Percentiles rank a stretch among this genome's conserved stretches.
phyloP scores from a whole-genome alignment of 2,888 invertebrate genomes.

The Cerceris rybyensis region DNA sequence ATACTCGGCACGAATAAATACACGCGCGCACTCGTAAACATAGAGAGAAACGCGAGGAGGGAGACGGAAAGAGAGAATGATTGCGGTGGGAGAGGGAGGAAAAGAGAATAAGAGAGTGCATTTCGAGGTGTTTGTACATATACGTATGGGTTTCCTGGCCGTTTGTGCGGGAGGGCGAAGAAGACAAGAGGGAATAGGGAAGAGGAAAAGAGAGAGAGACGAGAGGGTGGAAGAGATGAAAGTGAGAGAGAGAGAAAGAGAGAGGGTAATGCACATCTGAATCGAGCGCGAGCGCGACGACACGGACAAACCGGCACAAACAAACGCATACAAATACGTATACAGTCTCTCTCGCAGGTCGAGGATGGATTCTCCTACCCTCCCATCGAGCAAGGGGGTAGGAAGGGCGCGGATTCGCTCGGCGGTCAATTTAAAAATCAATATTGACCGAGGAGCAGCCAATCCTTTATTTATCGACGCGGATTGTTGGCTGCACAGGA shows the following conservation, averaged over 20 bases:
- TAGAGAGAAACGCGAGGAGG: slow-evolving; percentile 6
- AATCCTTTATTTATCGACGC: slow-evolving; percentile 80
- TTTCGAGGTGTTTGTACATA: neutral
- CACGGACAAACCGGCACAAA: slow-evolving; percentile 33
- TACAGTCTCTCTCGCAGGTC: slow-evolving; percentile 48
- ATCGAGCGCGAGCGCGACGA: slow-evolving; percentile 7
- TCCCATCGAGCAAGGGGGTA: slow-evolving; percentile 18
- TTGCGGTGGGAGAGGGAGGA: slow-evolving; percentile 32
- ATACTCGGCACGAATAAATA: slow-evolving; percentile 16
- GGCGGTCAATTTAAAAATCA: slow-evolving; percentile 82
- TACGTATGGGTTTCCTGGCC: neutral
- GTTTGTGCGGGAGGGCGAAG: slow-evolving; percentile 8
- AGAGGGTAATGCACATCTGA: slow-evolving; percentile 8
- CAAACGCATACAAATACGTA: slow-evolving; percentile 52
- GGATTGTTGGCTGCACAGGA: slow-evolving; percentile 75
- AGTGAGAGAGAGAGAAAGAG: slow-evolving; percentile 8
- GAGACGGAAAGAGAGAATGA: slow-evolving; percentile 17
- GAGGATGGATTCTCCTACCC: slow-evolving; percentile 61
- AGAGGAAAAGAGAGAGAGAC: slow-evolving; percentile 17
- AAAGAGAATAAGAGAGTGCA: slow-evolving; percentile 21
- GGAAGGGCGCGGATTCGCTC: slow-evolving; percentile 75
- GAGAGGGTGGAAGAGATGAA: slow-evolving; percentile 4
- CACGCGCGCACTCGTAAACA: neutral
- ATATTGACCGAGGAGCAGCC: slow-evolving; percentile 81
- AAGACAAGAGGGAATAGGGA: slow-evolving; percentile 25